Percentiles rank a stretch among this genome's conserved stretches.
These are phyloP conservation scores for Dicerorhinus sumatrensis DNA, from an alignment of 2,113 vertebrate species.

Conservation along the genomic window DNA sequence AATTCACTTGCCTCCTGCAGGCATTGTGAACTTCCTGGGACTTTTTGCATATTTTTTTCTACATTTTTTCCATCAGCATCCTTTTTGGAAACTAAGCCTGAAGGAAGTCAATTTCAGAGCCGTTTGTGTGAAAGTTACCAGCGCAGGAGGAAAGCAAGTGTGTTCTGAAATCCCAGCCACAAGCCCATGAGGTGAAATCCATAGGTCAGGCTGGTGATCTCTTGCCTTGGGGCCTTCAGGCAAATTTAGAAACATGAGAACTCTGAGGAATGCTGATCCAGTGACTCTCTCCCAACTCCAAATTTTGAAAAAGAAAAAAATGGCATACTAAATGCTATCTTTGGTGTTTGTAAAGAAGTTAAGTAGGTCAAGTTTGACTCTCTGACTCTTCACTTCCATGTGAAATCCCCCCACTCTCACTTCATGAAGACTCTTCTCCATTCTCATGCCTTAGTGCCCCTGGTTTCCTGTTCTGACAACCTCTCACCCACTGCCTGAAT, in stretches of 20 bases:
- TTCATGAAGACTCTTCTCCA: no score
- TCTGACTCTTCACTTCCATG: background rate
- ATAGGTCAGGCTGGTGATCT: background rate
- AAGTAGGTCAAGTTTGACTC: background rate
- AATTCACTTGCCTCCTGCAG: conserved; percentile 19
- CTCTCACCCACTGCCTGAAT: background rate
- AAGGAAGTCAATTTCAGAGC: conserved; percentile 59
- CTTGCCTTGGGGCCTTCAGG: conserved; percentile 44
- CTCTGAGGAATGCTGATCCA: background rate
- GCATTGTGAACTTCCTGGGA: conserved; percentile 39
- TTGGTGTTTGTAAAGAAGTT: background rate
- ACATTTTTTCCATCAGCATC: background rate
- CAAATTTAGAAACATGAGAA: conserved; percentile 23
- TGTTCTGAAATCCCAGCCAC: background rate
- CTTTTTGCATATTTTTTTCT: background rate
- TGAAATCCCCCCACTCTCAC: background rate
- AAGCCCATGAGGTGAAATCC: background rate
- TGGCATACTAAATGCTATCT: background rate
- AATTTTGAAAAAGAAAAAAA: conserved; percentile 14
- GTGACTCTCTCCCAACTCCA: background rate
- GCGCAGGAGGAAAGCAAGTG: background rate
- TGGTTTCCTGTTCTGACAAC: background rate
- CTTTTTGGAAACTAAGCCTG: conserved; percentile 61
- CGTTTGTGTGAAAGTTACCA: background rate
- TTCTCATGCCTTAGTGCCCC: background rate